Evolutionary conservation across 1,140 invertebrate genomes (phyloP), one percentile per base, ranked within the genome.

Genomic region (Fopius arisanus): DNA sequence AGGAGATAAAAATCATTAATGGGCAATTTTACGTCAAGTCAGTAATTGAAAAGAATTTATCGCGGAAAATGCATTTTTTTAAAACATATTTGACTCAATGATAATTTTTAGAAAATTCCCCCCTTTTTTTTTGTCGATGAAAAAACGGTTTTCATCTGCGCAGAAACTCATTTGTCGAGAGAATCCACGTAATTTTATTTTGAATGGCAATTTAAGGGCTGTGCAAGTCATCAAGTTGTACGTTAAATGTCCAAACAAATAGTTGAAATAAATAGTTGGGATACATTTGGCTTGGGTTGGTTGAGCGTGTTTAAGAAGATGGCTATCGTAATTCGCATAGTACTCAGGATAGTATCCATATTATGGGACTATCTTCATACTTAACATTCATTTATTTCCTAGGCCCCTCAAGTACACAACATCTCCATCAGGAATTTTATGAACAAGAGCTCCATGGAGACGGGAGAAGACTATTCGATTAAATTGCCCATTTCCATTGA

Each of bases 201-300:
- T 54, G 5, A 3, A 14, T 26, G 21, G 16, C 28, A 66, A 31
- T n/a, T 29, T 33, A 29, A 16, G 19, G 12, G 12, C 12, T 12
- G 12, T 12, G 33, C 33, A 37, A 37, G 48, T 66, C 73, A 72
- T 67, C 16, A 68, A 19, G 73, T 65, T 48, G 66, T 74, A 79
- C 75, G 77, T 78, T 67, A 78, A 83, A 81, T 81, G 75, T 79
- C 76, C 68, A 78, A 73, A 80, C 71, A 77, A 76, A 81, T 80
- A 78, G 77, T 73, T 76, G 77, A 80, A 77, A 80, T 76, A 80
- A 77, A 79, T 80, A 80, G 67, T 70, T 66, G 41, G 19, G 1
- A 51, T 19, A 51, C 16, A 6, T 3, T 6, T 51, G 1, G 12
- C 6, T 51, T 14, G n/a, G n/a, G n/a, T n/a, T n/a, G n/a, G n/a